phyloP scores from a whole-genome alignment of 2,888 invertebrate genomes.

The Trissoscelio sp. region DNA sequence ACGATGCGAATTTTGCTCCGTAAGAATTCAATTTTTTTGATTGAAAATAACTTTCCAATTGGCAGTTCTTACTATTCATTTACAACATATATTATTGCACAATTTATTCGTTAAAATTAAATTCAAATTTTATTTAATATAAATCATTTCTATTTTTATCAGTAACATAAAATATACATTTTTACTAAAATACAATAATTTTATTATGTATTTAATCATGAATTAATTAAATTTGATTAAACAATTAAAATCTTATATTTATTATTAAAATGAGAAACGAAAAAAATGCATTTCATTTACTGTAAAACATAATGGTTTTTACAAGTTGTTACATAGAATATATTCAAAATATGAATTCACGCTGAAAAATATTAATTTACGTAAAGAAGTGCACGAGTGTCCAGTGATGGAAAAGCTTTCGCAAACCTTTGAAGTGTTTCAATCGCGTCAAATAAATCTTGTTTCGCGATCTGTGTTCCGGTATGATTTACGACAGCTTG shows the following conservation, averaged over 20 bases:
- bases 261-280: no score
- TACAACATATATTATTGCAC: not conserved
- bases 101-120: not conserved
- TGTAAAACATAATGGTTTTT: no score
- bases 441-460: conserved; percentile 53
- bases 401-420: conserved; percentile 40
- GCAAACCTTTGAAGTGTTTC: conserved; percentile 50
- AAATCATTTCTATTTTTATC: no score
- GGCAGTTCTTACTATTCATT: conserved; percentile 4
- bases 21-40: conserved; percentile 35
- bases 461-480: conserved; percentile 34
- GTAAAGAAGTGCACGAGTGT: conserved; percentile 12
- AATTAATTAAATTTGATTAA: no score
- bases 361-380: not conserved
- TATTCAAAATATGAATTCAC: conserved; percentile 1
- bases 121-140: not conserved
- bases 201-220: no score
- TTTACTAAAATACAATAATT: no score
- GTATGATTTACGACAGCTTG: conserved; percentile 43
- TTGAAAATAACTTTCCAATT: conserved; percentile 32
- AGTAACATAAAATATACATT: no score
- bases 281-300: no score
- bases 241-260: no score
- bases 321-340: no score
- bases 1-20: conserved; percentile 45